A percentile compares a stretch with the other conserved stretches of the same genome.
Conservation (phyloP, 2,888 invertebrate genomes). For the Lasius platythorax region DNA sequence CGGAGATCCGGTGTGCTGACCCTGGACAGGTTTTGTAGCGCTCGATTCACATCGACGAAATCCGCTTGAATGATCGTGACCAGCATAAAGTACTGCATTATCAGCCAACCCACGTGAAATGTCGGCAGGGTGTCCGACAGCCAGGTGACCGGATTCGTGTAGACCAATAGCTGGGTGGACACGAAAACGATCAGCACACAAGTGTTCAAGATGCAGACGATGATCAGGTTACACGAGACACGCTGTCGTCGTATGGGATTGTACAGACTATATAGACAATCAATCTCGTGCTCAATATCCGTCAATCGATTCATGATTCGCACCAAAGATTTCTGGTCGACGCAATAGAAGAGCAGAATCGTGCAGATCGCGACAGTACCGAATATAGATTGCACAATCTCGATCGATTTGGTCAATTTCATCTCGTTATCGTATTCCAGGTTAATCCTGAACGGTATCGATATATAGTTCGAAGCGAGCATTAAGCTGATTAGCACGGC, state of each 20-base stretch:
- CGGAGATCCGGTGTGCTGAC: neutral
- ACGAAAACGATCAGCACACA: neutral
- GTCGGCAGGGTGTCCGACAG: slow-evolving; percentile 45
- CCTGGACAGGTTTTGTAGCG: slow-evolving; percentile 6
- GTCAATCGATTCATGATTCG: slow-evolving; percentile 55
- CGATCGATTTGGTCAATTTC: slow-evolving; percentile 44
- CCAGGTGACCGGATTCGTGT: neutral
- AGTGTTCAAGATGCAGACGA: neutral
- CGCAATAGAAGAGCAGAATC: slow-evolving; percentile 49
- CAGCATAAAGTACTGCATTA: slow-evolving; percentile 66
- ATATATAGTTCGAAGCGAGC: slow-evolving; percentile 17
- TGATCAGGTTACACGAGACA: neutral
- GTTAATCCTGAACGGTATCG: slow-evolving; percentile 16
- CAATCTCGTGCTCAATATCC: slow-evolving; percentile 9
- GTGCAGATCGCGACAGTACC: slow-evolving; percentile 35
- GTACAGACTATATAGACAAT: neutral
- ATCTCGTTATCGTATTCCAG: slow-evolving; percentile 40
- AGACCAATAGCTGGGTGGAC: neutral
- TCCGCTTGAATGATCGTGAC: slow-evolving; percentile 46
- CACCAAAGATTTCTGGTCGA: slow-evolving; percentile 56
- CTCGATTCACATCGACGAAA: slow-evolving; percentile 63
- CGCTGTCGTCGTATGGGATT: slow-evolving; percentile 14
- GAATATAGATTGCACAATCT: slow-evolving; percentile 38
- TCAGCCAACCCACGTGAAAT: slow-evolving; percentile 50
- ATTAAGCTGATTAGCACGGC: slow-evolving; percentile 35